Base-by-base conservation (phyloP, 2,888 invertebrate species). In the Nudaria mundana region DNA sequence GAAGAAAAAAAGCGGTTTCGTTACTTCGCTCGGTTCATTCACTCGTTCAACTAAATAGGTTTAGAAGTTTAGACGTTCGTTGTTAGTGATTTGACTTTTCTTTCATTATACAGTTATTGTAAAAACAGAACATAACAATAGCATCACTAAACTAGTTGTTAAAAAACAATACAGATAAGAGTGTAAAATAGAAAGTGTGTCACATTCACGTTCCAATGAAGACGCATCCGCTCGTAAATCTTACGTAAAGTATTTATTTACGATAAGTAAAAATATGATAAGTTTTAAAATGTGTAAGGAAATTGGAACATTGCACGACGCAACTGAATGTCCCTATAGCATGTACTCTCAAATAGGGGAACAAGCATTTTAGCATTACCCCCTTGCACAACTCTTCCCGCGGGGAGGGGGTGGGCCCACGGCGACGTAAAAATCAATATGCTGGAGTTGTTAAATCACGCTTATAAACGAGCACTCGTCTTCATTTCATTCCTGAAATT, bases 381-480 rank as follows among this genome's bases (percentile, higher is more conserved):
- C 88, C 88, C 87, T 87, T 86, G 88, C 87, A 85, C 86, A 88
- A 87, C 88, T 87, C 88, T 87, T 86, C 88, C 86, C 85, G 85
- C 81, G 83, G 81, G 73, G 76, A 72, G 83, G 79, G 83, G 83
- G 80, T 74, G 81, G 85, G 81, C 86, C 86, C 85, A 85, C 86
- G 86, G 86, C 88, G 88, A 87, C 88, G 89, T 89, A 89, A 89
- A 89, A 89, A 89, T 89, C 89, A 89, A 90, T 90, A 90, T 92
- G 92, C 92, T 91, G 91, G 92, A 92, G 92, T 92, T 92, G 92
- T 92, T 92, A 93, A 93, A 93, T 92, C 93, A 92, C 92, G 92
- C 89, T 89, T 89, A 89, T 89, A 89, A 89, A 88, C 86, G 88
- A 88, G 86, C 81, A 88, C 88, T 89, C 89, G 90, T 90, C 90